Base-by-base conservation (phyloP, 2,888 invertebrate genomes). In the Cataglyphis albicans region DNA sequence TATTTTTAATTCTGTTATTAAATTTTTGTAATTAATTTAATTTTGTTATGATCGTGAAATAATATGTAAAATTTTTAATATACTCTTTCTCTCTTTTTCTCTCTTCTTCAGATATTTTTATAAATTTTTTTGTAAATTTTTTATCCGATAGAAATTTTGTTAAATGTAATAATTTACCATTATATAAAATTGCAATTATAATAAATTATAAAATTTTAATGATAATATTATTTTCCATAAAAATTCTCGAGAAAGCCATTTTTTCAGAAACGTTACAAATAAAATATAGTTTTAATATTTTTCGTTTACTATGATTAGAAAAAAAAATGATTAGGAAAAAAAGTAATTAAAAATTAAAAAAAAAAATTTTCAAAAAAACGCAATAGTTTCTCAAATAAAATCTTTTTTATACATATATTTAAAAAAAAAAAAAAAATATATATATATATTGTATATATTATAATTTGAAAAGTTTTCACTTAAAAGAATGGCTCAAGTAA, bases 121-220 rank as follows among this genome's bases (percentile, higher is more conserved):
- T 35, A 10, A 25, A 72, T 35, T 21, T 55, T 5, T 57, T 15
- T n/a, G 9, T 35, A 15, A 70, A 9, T 35, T 25, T 25, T 73
- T 41, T 25, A 1, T 72, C 18, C 25, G 3, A 65, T 6, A 12
- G 1, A 32, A 5, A 12, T 55, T 25, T 18, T 18, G 4, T 38
- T 35, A 35, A 4, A 52, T 21, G 4, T 57, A 18, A 72, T 25
- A 29, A 3, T 38, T 57, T n/a, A 52, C 5, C 0, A 38, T 55
- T 68, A 52, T 52, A 52, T n/a, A 21, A 32, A 55, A 15, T 68
- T 21, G 15, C 7, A 15, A 35, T 35, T 21, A 55, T 21, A 57
- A 15, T 21, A 21, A 55, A 52, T 32, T 55, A 70, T 70, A 55
- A 35, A 35, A 35, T 70, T 15, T 55, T 21, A 70, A 52, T 55